Percentiles rank a stretch among this genome's conserved stretches.
phyloP scores from a whole-genome alignment of 2,797 vertebrate species.

The Alcedo atthis region DNA sequence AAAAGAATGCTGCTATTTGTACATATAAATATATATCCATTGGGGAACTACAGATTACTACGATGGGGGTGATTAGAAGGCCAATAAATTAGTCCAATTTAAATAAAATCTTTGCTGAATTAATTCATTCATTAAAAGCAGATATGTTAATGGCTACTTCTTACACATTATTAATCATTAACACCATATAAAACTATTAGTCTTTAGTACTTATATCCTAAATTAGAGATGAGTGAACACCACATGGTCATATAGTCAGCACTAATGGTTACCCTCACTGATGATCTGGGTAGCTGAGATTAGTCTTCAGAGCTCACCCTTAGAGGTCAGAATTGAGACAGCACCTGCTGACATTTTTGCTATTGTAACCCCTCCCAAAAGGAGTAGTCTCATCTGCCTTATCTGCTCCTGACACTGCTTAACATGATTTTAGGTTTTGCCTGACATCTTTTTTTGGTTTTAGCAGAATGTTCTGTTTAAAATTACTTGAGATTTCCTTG shows the following conservation, averaged over 20 bases:
- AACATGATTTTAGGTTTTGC: background rate
- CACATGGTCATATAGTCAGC: background rate
- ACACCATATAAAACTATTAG: background rate
- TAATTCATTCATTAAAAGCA: background rate
- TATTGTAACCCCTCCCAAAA: background rate
- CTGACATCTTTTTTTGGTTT: background rate
- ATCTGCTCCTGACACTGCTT: background rate
- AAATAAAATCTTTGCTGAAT: background rate
- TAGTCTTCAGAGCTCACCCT: background rate
- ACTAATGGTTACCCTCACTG: background rate
- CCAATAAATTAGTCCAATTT: background rate
- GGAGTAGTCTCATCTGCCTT: background rate
- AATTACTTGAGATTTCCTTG: background rate
- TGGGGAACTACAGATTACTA: background rate
- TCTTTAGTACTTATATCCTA: background rate
- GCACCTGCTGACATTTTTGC: background rate
- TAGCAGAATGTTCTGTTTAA: background rate
- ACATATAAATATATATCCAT: background rate
- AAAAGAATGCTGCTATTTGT: background rate
- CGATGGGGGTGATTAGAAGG: background rate
- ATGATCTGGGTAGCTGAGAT: accelerated
- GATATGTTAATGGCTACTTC: background rate
- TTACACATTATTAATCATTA: background rate
- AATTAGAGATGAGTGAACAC: background rate
- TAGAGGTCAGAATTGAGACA: background rate